Base-by-base conservation (phyloP, 2,113 vertebrate genomes). In the Machaerirhynchus nigripectus region DNA sequence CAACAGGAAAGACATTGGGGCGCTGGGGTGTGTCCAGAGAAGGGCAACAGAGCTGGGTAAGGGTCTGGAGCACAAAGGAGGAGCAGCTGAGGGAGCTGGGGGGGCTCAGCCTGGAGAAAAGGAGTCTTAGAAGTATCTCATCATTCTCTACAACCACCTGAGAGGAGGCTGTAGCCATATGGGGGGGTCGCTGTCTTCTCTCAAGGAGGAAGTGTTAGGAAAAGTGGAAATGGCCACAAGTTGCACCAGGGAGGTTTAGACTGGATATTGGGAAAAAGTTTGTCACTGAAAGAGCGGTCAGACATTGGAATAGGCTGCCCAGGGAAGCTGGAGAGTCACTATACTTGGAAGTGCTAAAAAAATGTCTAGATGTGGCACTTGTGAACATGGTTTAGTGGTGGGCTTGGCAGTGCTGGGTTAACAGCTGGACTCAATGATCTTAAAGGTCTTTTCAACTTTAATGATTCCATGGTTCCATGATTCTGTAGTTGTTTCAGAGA, bases 401-500 rank as follows among this genome's bases (percentile, higher is more conserved):
- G 35, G 15, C 21, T 31, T 71, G 40, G 28, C 28, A 24, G 56
- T n/a, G n/a, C 15, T 71, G 75, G 30, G 3, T 35, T n/a, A 50
- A 28, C 15, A 56, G 21, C 1, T 33, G 35, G 35, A 57, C 21
- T 27, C 0, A 0, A 8, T 37, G 11, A 11, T 13, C 22, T 27
- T 19, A 28, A 57, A 81, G 2, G 13, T 37, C 12, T 67, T 59
- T 33, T 33, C 26, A 44, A 1, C 27, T 22, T 28, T 23, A 67
- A 24, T 0, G 0, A 57, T 52, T 44, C 12, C 1, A 5, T 57
- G 15, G 18, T 22, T 73, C 37, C 33, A 31, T 42, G 27, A 28
- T 9, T 50, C 37, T 9, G 1, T 0, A 10, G 22, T 0, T 53
- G 9, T 65, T 89, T 61, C 81, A 77, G 44, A 60, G 42, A 46